Percentiles rank a stretch among this genome's conserved stretches.
Conservation (phyloP, 2,113 vertebrate genomes). For the Oncorhynchus gorbuscha region DNA sequence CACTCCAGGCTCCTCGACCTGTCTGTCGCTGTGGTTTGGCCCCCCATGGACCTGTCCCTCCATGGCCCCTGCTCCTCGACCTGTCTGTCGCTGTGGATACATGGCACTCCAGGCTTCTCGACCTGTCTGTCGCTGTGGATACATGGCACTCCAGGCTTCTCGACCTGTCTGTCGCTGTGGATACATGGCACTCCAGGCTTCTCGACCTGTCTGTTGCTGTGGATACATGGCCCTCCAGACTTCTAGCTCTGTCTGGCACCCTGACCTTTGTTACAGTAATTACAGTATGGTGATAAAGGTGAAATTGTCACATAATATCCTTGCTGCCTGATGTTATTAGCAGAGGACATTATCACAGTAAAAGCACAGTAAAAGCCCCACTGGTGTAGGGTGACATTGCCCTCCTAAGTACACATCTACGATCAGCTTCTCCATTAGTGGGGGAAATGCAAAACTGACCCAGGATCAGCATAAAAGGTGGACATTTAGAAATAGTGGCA, state of each 20-base stretch:
- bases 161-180: too few relatives aligned
- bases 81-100: too few relatives aligned
- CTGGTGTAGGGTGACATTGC: too few relatives aligned
- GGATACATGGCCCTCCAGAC: too few relatives aligned
- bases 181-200: constrained; percentile 24
- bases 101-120: too few relatives aligned
- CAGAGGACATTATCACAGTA: neutral
- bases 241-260: constrained; percentile 8
- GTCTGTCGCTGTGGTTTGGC: too few relatives aligned
- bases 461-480: too few relatives aligned
- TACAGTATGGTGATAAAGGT: constrained; percentile 56
- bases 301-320: constrained; percentile 66
- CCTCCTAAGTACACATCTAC: neutral
- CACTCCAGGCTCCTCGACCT: too few relatives aligned
- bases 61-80: rapidly evolving
- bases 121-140: too few relatives aligned
- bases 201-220: constrained; percentile 22
- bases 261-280: constrained; percentile 60
- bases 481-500: too few relatives aligned
- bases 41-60: too few relatives aligned
- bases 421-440: neutral
- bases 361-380: neutral
- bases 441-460: neutral
- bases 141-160: too few relatives aligned
- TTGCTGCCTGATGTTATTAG: constrained; percentile 33